Conservation (phyloP, 2,797 vertebrate species). For the Tamandua tetradactyla region DNA sequence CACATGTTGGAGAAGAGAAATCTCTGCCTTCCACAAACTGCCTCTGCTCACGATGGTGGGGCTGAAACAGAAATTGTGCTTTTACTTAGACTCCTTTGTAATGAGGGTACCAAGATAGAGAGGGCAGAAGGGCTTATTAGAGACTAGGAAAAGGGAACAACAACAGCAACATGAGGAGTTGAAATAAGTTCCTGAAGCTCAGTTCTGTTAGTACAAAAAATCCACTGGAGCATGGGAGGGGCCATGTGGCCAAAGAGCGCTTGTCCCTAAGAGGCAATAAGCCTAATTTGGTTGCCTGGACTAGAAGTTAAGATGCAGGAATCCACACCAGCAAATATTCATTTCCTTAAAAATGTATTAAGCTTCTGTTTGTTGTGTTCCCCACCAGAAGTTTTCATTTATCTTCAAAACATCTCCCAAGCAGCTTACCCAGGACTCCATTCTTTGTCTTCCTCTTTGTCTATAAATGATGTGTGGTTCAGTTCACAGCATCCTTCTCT, state of each 20-base stretch:
- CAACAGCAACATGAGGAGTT: neutral
- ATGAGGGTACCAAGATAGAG: neutral
- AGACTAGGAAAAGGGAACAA: neutral
- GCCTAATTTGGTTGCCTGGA: slow-evolving; percentile 34
- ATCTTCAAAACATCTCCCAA: neutral
- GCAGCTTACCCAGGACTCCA: no score
- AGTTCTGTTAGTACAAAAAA: neutral
- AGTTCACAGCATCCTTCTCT: neutral
- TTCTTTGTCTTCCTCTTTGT: no score
- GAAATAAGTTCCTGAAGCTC: neutral
- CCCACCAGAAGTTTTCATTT: neutral
- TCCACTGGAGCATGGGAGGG: neutral
- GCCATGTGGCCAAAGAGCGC: fast-evolving
- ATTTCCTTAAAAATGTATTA: slow-evolving; percentile 31
- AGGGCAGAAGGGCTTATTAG: neutral
- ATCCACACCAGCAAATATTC: neutral
- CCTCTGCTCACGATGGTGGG: neutral
- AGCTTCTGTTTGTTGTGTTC: neutral
- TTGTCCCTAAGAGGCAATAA: neutral
- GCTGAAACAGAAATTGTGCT: neutral
- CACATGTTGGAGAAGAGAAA: neutral
- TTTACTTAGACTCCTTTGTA: neutral
- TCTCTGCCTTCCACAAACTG: neutral
- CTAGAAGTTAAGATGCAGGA: neutral
- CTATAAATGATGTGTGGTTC: neutral